Evolutionary conservation across 2,113 vertebrate genomes (phyloP).

Genomic region (Pleuronectes platessa): DNA sequence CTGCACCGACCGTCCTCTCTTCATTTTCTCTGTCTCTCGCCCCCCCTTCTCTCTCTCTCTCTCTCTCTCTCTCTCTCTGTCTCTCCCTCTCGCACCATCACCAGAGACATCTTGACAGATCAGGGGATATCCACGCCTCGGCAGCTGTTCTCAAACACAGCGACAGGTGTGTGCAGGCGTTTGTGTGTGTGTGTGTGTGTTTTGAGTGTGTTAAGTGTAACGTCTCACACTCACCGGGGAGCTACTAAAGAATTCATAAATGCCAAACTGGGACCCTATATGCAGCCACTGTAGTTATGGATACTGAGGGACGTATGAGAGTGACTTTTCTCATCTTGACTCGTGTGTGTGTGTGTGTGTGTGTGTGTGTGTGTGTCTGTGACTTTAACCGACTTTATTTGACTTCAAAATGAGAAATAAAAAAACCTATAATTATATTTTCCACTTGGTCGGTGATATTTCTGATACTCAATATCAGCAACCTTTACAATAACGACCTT

Average conservation of each 20-base stretch:
- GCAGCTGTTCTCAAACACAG: conserved; percentile 65
- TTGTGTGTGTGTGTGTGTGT: background rate
- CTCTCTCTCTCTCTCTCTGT: conserved; percentile 9
- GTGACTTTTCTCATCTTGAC: conserved; percentile 18
- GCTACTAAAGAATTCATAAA: conserved; percentile 75
- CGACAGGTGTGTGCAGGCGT: conserved; percentile 67
- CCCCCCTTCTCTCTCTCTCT: conserved; percentile 7
- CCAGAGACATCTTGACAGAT: conserved; percentile 60
- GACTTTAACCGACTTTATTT: background rate
- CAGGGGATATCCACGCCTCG: conserved; percentile 57
- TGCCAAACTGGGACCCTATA: conserved; percentile 57
- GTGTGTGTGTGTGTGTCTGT: background rate
- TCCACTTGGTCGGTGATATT: background rate
- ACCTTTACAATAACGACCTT: background rate
- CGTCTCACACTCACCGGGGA: conserved; percentile 30
- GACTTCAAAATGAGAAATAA: background rate
- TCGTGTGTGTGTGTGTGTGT: background rate
- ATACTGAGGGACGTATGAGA: conserved; percentile 61
- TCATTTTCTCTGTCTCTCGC: background rate
- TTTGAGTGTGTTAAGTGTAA: conserved; percentile 3
- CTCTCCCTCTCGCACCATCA: conserved; percentile 41
- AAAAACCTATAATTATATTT: background rate
- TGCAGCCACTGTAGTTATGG: conserved; percentile 68
- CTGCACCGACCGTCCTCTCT: conserved; percentile 21
- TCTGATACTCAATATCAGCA: background rate